Evolutionary conservation across 2,797 vertebrate genomes (phyloP).

Genomic region (Danio albolineatus): DNA sequence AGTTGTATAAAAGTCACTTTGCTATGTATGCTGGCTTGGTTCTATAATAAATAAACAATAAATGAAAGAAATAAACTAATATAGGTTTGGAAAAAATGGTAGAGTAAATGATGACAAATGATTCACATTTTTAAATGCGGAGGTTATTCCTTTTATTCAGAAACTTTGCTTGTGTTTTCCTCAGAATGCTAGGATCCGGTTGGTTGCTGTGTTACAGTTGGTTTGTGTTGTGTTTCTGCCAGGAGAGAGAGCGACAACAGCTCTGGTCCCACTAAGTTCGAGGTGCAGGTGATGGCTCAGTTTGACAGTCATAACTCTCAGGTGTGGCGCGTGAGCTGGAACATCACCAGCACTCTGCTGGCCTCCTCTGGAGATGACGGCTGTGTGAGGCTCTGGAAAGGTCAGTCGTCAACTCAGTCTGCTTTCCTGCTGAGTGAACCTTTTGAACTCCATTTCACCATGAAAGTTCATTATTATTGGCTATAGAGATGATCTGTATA

Average conservation of each 20-base stretch:
- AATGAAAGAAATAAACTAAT: no score
- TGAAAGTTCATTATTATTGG: background rate
- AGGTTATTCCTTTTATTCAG: no score
- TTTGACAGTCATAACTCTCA: slow-evolving; percentile 99
- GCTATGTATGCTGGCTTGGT: no score
- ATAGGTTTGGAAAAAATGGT: no score
- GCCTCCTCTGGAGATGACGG: slow-evolving; percentile 97
- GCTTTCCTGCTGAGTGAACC: background rate
- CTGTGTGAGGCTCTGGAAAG: slow-evolving; percentile 97
- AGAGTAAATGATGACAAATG: no score
- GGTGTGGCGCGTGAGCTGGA: slow-evolving; percentile 98
- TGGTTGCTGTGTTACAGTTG: background rate
- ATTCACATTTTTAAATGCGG: no score
- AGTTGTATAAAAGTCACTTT: no score
- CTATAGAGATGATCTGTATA: background rate
- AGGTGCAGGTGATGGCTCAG: slow-evolving; percentile 93
- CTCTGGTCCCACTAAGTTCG: slow-evolving; percentile 92
- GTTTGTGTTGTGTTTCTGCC: slow-evolving; percentile 36
- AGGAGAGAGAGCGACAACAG: slow-evolving; percentile 90
- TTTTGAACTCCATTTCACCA: background rate
- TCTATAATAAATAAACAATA: no score
- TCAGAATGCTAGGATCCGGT: background rate
- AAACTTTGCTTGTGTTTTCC: background rate
- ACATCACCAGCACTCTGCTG: slow-evolving; percentile 96
- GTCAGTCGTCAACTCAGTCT: slow-evolving; percentile 68